Conservation (phyloP, 2,888 invertebrate genomes). For the Hypselothyrea guttata region DNA sequence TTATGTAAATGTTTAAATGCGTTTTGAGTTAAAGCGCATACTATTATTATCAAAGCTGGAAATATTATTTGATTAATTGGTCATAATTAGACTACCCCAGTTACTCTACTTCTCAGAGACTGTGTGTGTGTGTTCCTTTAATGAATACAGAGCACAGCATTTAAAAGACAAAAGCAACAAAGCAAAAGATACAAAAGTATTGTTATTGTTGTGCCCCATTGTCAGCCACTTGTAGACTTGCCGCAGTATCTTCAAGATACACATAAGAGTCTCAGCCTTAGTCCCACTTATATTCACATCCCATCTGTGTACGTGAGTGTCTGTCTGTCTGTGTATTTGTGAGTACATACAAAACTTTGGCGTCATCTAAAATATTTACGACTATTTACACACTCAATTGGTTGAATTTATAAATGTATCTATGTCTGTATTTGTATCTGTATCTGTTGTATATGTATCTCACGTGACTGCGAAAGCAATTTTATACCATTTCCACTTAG, state of each 20-base stretch:
- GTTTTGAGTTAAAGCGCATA: too few species aligned
- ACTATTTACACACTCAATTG: constrained; percentile 69
- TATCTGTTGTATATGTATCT: constrained; percentile 8
- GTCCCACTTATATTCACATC: constrained; percentile 1
- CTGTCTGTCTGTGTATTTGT: constrained; percentile 2
- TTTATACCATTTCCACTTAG: constrained; percentile 26
- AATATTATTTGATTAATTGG: not conserved
- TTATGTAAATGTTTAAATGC: too few species aligned
- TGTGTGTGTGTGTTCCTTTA: constrained; percentile 1
- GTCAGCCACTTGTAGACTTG: constrained; percentile 58
- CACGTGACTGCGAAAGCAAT: constrained; percentile 40
- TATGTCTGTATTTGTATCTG: constrained; percentile 18
- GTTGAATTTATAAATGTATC: constrained; percentile 14
- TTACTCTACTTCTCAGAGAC: not conserved
- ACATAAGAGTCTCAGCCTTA: constrained; percentile 26
- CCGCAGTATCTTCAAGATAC: constrained; percentile 43
- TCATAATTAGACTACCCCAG: not conserved
- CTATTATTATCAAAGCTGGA: not conserved
- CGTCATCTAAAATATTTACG: constrained; percentile 61
- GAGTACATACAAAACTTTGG: constrained; percentile 43
- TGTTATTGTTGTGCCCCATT: constrained; percentile 33
- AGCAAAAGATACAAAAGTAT: constrained; percentile 16
- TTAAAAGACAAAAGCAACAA: constrained; percentile 16
- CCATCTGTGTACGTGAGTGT: not conserved
- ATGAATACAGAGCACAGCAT: constrained; percentile 11